Conservation (phyloP, 2,888 invertebrate species). For the Drosophila meridionalis region DNA sequence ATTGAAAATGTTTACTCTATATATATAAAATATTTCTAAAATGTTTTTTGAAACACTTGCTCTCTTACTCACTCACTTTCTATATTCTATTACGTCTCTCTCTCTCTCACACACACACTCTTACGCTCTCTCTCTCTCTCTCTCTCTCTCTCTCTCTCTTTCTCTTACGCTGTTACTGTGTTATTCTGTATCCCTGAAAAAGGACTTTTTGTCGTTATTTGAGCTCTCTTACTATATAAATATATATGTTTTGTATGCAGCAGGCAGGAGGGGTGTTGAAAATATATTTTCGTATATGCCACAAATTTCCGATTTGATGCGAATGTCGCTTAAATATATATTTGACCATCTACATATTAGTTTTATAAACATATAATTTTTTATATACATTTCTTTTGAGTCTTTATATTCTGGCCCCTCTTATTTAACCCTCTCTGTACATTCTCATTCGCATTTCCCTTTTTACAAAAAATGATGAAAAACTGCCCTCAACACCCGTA, state of each 20-base stretch:
- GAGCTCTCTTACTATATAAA: conserved; percentile 18
- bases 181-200: conserved; percentile 31
- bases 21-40: conserved; percentile 12
- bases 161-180: conserved; percentile 54
- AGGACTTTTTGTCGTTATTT: conserved; percentile 29
- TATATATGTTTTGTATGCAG: conserved; percentile 47
- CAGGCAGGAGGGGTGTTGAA: conserved; percentile 84
- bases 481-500: conserved; percentile 24
- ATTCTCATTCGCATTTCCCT: conserved; percentile 57
- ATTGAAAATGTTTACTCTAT: conserved; percentile 70
- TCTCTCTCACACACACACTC: conserved; percentile 29
- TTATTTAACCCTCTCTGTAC: conserved; percentile 48
- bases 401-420: conserved; percentile 59
- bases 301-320: conserved; percentile 18
- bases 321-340: conserved; percentile 8
- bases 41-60: conserved; percentile 54
- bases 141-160: conserved; percentile 43
- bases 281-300: conserved; percentile 60
- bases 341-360: neutral
- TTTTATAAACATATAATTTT: conserved; percentile 4
- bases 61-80: conserved; percentile 53
- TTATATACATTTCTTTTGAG: neutral
- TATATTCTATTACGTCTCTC: conserved; percentile 33
- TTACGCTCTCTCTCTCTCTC: conserved; percentile 25
- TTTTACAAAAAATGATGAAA: conserved; percentile 16